Evolutionary conservation across 2,797 vertebrate species (phyloP).

Genomic region (Thunnus albacares): DNA sequence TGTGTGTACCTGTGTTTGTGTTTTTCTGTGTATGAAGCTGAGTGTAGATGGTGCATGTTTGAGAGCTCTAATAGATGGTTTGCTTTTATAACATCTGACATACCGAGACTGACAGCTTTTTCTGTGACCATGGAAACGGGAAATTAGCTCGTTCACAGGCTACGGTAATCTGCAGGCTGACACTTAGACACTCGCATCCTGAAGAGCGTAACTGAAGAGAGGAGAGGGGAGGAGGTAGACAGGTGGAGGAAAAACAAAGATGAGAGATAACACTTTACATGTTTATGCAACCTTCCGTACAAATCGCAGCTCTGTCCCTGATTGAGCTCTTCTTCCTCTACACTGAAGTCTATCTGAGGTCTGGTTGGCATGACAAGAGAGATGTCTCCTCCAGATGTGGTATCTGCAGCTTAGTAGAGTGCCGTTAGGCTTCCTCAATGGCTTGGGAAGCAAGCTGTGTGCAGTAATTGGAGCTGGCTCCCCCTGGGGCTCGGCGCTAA

Average conservation of each 20-base stretch:
- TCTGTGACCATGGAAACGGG: slow-evolving; percentile 78
- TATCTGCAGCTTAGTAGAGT: slow-evolving; percentile 39
- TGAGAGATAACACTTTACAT: slow-evolving; percentile 31
- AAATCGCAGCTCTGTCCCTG: slow-evolving; percentile 16
- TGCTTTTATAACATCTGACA: slow-evolving; percentile 67
- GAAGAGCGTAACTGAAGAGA: slow-evolving; percentile 46
- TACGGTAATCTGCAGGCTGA: slow-evolving; percentile 57
- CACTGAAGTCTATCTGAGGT: slow-evolving; percentile 29
- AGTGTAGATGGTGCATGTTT: slow-evolving; percentile 30
- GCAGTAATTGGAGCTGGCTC: slow-evolving; percentile 71
- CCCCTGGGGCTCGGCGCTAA: slow-evolving; percentile 62
- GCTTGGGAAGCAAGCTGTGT: slow-evolving; percentile 65
- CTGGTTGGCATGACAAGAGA: slow-evolving; percentile 26
- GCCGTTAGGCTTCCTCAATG: slow-evolving; percentile 27
- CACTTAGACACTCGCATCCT: slow-evolving; percentile 52
- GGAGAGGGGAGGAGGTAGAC: slow-evolving; percentile 5
- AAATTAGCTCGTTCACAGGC: slow-evolving; percentile 68
- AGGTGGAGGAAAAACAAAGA: slow-evolving; percentile 29
- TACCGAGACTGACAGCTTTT: slow-evolving; percentile 69
- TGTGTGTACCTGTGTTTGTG: not conserved
- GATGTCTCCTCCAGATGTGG: slow-evolving; percentile 64
- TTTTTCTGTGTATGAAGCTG: not conserved
- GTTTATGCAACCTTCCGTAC: slow-evolving; percentile 11
- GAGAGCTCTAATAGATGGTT: slow-evolving; percentile 54
- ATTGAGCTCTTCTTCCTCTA: slow-evolving; percentile 25